phyloP scores from a whole-genome alignment of 2,888 invertebrate species.

The Ophion ellenae region DNA sequence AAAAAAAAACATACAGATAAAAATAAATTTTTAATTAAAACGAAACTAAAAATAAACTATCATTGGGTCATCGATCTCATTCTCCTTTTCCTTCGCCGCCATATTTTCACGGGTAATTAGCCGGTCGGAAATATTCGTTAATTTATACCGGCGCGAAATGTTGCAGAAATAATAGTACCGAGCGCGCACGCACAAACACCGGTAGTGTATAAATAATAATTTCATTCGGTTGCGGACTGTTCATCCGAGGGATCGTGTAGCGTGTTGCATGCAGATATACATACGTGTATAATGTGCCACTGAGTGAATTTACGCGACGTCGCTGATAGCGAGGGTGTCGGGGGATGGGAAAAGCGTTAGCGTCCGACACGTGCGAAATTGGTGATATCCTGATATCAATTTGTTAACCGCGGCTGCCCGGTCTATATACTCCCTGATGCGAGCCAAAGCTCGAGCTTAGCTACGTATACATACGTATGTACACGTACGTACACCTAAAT shows the following conservation, averaged over 20 bases:
- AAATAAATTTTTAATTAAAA: no score
- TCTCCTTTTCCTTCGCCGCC: not conserved
- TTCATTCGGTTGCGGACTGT: slow-evolving; percentile 18
- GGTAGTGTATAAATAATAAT: slow-evolving; percentile 42
- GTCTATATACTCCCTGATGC: slow-evolving; percentile 39
- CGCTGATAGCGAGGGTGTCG: slow-evolving; percentile 7
- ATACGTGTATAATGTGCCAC: slow-evolving; percentile 6
- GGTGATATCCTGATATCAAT: slow-evolving; percentile 66
- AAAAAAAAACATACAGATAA: no score
- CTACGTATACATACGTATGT: slow-evolving; percentile 7
- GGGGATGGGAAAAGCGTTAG: slow-evolving; percentile 32
- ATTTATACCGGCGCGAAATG: not conserved
- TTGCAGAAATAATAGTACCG: slow-evolving; percentile 6
- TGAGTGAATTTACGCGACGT: slow-evolving; percentile 48
- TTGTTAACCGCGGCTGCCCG: slow-evolving; percentile 58
- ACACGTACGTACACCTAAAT: not conserved
- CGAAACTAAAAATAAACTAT: no score
- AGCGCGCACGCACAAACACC: not conserved
- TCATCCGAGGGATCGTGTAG: slow-evolving; percentile 13
- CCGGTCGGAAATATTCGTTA: not conserved
- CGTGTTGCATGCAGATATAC: not conserved
- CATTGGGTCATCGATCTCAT: no score
- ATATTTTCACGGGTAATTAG: not conserved
- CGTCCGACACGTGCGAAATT: slow-evolving; percentile 62
- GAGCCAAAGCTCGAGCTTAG: slow-evolving; percentile 42